Evolutionary conservation across 2,888 invertebrate genomes (phyloP).

Genomic region (Drosophila neoperkinsi): DNA sequence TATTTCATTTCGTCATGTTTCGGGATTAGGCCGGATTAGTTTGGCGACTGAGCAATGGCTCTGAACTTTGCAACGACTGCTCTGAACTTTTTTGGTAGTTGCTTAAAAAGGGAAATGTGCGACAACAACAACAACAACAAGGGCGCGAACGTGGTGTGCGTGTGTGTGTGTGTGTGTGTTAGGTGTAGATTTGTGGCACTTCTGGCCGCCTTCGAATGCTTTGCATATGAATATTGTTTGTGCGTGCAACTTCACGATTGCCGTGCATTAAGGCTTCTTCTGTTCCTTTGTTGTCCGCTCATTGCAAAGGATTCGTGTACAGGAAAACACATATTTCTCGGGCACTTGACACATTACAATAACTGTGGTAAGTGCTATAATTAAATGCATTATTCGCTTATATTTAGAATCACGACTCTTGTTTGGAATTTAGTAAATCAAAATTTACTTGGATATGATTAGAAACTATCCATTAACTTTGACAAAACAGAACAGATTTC

Average conservation of each 20-base stretch:
- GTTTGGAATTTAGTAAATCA: background rate
- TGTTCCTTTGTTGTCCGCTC: constrained; percentile 28
- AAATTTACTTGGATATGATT: background rate
- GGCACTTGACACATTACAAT: constrained; percentile 64
- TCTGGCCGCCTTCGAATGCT: constrained; percentile 54
- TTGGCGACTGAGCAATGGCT: constrained; percentile 78
- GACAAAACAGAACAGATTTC: background rate
- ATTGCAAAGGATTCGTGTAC: constrained; percentile 74
- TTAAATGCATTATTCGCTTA: background rate
- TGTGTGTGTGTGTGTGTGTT: constrained; percentile 13
- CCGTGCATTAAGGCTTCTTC: constrained; percentile 73
- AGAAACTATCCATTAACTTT: background rate
- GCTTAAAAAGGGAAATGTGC: constrained; percentile 71
- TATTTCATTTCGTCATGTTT: constrained; percentile 85
- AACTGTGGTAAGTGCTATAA: constrained; percentile 18
- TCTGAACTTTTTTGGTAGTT: constrained; percentile 78
- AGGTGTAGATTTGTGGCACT: constrained; percentile 62
- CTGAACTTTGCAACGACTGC: constrained; percentile 71
- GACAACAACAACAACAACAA: constrained; percentile 63
- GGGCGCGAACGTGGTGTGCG: constrained; percentile 57
- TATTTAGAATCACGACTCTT: background rate
- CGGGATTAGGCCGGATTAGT: constrained; percentile 83
- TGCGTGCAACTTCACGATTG: constrained; percentile 82
- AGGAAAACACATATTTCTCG: background rate
- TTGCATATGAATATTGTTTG: constrained; percentile 72